Evolutionary conservation across 1,140 invertebrate genomes (phyloP).

Genomic region (Homarus americanus): DNA sequence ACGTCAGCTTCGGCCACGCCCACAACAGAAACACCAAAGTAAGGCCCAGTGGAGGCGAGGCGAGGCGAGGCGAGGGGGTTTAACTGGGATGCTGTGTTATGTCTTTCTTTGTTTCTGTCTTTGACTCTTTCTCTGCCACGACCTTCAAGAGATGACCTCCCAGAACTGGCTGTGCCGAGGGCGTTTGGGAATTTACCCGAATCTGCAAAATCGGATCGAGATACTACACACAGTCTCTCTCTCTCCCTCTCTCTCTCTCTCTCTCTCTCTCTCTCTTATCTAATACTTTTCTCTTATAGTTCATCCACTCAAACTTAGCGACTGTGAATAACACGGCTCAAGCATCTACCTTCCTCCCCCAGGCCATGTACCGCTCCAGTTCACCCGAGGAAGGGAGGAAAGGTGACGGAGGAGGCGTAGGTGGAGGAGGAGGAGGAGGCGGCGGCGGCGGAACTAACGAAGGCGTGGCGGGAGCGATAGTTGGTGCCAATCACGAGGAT

Average conservation of each 20-base stretch:
- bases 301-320: no score
- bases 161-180: no score
- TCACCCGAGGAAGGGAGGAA: constrained; percentile 53
- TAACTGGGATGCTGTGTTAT: background rate
- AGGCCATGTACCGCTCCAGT: constrained; percentile 35
- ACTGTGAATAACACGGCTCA: no score
- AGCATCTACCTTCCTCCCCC: background rate
- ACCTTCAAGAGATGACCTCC: no score
- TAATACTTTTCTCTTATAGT: no score
- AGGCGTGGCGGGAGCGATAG: background rate
- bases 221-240: no score
- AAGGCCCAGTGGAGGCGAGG: background rate
- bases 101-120: background rate
- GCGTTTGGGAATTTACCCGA: no score
- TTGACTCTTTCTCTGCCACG: background rate
- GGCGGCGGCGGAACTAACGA: background rate
- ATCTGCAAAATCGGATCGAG: no score
- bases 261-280: no score
- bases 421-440: background rate
- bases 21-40: constrained; percentile 62
- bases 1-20: constrained; percentile 69
- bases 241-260: no score
- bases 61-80: background rate
- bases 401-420: background rate
- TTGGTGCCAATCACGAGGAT: background rate